These are phyloP conservation scores for Stomorhina lunata DNA, from an alignment of 2,888 invertebrate genomes.

Conservation along the genomic window DNA sequence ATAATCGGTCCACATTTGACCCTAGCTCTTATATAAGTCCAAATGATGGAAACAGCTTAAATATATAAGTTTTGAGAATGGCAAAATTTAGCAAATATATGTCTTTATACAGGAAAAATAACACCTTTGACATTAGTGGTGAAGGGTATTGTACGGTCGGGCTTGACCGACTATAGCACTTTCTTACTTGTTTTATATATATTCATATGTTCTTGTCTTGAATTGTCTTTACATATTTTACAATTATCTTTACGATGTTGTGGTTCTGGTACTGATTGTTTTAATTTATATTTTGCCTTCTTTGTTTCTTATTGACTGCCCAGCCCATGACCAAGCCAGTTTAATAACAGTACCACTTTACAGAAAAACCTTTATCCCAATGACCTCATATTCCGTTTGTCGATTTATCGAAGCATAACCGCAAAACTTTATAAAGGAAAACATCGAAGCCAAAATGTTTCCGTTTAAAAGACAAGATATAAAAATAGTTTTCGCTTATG, in stretches of 20 bases:
- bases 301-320: conserved; percentile 43
- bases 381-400: conserved; percentile 60
- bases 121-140: no score
- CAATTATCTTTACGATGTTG: conserved; percentile 58
- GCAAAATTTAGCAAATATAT: no score
- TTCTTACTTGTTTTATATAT: not conserved
- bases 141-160: no score
- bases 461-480: conserved; percentile 25
- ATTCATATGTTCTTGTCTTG: not conserved
- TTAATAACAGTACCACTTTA: conserved; percentile 6
- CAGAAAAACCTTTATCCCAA: conserved; percentile 38
- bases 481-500: conserved; percentile 51
- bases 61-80: no score
- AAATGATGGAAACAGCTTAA: no score
- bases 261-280: conserved; percentile 40
- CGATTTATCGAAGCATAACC: conserved; percentile 9
- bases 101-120: no score
- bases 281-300: conserved; percentile 33
- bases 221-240: conserved; percentile 59
- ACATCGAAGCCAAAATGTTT: not conserved
- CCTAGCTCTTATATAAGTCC: no score
- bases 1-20: no score
- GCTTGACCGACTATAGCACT: no score
- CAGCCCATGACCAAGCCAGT: conserved; percentile 6
- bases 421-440: conserved; percentile 13